Base-by-base conservation (phyloP, 2,113 vertebrate species). In the Sterna hirundo region DNA sequence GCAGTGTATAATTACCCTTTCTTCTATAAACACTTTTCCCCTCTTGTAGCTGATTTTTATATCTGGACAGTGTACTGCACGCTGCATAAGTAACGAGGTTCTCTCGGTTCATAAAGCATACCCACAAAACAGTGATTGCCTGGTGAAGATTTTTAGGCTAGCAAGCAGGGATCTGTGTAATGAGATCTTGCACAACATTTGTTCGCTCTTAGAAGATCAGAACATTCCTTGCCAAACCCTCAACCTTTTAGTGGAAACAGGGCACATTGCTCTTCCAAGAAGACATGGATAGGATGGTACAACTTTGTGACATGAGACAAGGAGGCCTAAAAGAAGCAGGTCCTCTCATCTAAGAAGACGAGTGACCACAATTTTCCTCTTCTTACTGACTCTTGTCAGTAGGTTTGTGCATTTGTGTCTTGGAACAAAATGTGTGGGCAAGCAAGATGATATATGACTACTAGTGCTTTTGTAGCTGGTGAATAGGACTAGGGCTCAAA, bases 181-280 rank as follows among this genome's bases (percentile, higher is more conserved):
- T 60, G 90, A 79, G 82, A 66, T 96, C 90, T 93, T 94, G 79
- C 68, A 92, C 61, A 66, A 79, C 60, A 90, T 86, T 88, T 95
- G 71, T 83, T 95, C 83, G 74, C 46, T 83, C 62, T 66, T 80
- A 46, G 80, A 92, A 91, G 90, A 90, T 74, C 71, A 80, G 75
- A 90, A 90, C 3, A 34, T 88, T 93, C 76, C 76, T 91, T 96
- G 78, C 87, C 87, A 96, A 94, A 87, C 75, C 25, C 60, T 69
- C 85, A 95, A 38, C 79, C 68, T 91, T 94, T 95, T 70, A 79
- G 64, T 57, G 68, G 58, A 93, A 94, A 72, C 68, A 90, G 80
- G 85, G 81, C 83, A 88, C 55, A 66, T 18, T 77, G 79, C 83
- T 79, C 83, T 92, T 94, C 62, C 86, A 83, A 60, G 75, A 87